Percentiles rank a stretch among this genome's conserved stretches.
These are phyloP conservation scores for Abramis brama DNA, from an alignment of 2,113 vertebrate species.

Conservation along the genomic window DNA sequence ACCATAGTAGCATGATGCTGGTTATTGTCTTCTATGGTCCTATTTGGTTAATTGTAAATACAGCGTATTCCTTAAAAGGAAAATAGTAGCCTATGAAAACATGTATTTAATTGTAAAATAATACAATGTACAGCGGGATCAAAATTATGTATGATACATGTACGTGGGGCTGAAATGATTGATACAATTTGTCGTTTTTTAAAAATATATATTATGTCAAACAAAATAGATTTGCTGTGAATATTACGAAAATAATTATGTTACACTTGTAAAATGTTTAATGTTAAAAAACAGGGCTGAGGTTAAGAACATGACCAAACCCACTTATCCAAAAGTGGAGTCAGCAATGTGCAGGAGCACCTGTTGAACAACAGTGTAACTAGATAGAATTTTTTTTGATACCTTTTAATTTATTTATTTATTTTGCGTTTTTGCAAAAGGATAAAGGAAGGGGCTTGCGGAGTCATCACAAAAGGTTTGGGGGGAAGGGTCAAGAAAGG, in stretches of 20 bases:
- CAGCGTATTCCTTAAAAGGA: neutral
- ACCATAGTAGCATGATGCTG: neutral
- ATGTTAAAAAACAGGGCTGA: neutral
- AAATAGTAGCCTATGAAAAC: neutral
- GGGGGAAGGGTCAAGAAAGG: neutral
- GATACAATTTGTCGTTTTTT: neutral
- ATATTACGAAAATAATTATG: neutral
- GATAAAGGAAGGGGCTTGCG: neutral
- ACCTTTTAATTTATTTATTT: neutral
- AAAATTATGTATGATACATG: neutral
- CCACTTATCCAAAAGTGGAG: neutral
- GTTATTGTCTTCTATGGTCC: neutral
- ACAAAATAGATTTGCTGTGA: neutral
- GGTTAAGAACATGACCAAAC: neutral
- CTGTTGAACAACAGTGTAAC: conserved; percentile 29
- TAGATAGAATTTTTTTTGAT: too few species aligned
- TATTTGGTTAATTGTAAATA: neutral
- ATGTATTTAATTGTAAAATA: neutral
- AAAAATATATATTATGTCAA: too few species aligned
- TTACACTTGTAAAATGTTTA: neutral
- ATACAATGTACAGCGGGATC: neutral
- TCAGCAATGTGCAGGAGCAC: conserved; percentile 8
- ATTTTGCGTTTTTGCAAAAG: neutral
- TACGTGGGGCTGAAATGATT: neutral
- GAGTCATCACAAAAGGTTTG: neutral